Percentiles rank a stretch among this genome's conserved stretches.
Evolutionary conservation across 2,113 vertebrate genomes (phyloP).

Genomic region (Triplophysa tibetana): DNA sequence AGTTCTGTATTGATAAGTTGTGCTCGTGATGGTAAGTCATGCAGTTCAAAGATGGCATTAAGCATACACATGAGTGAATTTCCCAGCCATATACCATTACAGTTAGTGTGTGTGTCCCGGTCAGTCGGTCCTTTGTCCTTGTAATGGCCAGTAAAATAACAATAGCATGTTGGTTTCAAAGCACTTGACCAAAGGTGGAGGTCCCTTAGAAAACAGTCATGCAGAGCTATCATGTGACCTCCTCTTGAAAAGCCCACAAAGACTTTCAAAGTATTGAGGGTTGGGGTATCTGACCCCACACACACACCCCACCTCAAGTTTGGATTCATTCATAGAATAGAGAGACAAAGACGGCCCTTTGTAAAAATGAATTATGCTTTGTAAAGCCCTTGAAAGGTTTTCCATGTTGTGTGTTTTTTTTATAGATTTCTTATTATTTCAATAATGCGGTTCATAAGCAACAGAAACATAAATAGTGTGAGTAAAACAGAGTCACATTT

Average conservation of each 20-base stretch:
- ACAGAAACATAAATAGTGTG: not conserved
- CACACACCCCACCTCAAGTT: conserved; percentile 36
- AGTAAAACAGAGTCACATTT: not conserved
- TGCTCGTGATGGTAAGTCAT: conserved; percentile 79
- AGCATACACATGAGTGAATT: conserved; percentile 84
- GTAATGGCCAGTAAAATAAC: conserved; percentile 76
- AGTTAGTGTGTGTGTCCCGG: conserved; percentile 57
- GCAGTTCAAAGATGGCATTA: conserved; percentile 87
- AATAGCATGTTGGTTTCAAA: conserved; percentile 76
- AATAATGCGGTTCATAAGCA: not conserved
- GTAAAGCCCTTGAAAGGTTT: not conserved
- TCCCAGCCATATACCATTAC: conserved; percentile 88
- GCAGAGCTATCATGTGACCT: conserved; percentile 63
- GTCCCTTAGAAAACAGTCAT: conserved; percentile 58
- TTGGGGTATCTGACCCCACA: conserved; percentile 45
- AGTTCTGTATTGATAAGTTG: conserved; percentile 71
- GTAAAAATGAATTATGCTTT: conserved; percentile 46
- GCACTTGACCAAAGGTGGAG: conserved; percentile 66
- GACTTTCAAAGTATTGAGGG: conserved; percentile 51
- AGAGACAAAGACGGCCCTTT: conserved; percentile 60
- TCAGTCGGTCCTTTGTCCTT: conserved; percentile 67
- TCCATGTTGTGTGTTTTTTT: conserved; percentile 20
- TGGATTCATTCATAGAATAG: conserved; percentile 60
- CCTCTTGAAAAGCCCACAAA: conserved; percentile 59
- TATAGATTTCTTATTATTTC: not conserved